Evolutionary conservation across 2,797 vertebrate species (phyloP), one percentile per base, ranked within the genome.

Genomic region (Amblyopsis hoosieri): DNA sequence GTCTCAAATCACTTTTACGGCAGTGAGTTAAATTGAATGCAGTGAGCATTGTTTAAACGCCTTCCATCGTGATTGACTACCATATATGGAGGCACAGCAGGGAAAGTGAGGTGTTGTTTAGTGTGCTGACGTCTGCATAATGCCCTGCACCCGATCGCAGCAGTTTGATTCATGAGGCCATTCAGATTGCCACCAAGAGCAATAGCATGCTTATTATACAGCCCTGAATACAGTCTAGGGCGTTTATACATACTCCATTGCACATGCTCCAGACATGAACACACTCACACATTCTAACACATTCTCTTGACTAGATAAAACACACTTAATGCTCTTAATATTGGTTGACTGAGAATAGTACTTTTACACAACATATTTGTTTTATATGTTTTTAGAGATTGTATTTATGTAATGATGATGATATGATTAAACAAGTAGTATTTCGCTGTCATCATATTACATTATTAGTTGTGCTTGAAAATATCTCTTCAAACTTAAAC

Each of bases 111-210:
- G 33, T 15, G 45, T 17, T 64, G 61, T 17, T 48, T 48, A 55
- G 17, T 49, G 29, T 48, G 53, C 62, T 12, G 62, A 47, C 15
- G 13, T 54, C 51, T 17, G 33, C 50, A 52, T 54, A 29, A 31
- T 5, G 12, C 23, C 53, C 8, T 54, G 53, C 31, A 29, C 33
- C 19, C 23, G 5, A 11, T 13, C 23, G 12, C 53, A 45, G 37
- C 37, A 46, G 33, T 7, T 45, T 45, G 19, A 46, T 62, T 17
- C 23, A 46, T 42, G 53, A 52, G 13, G 54, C 42, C 11, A 11
- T 5, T 56, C 6, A 29, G n/a, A 13, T 55, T 42, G 19, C 12
- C 14, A 53, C 12, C 52, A 17, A 12, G 5, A 23, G 52, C 15
- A 54, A 3, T 12, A 23, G 23, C 11, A 6, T 23, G 53, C 4